These are phyloP conservation scores for Solea solea DNA, from an alignment of 2,113 vertebrate genomes.

Conservation along the genomic window DNA sequence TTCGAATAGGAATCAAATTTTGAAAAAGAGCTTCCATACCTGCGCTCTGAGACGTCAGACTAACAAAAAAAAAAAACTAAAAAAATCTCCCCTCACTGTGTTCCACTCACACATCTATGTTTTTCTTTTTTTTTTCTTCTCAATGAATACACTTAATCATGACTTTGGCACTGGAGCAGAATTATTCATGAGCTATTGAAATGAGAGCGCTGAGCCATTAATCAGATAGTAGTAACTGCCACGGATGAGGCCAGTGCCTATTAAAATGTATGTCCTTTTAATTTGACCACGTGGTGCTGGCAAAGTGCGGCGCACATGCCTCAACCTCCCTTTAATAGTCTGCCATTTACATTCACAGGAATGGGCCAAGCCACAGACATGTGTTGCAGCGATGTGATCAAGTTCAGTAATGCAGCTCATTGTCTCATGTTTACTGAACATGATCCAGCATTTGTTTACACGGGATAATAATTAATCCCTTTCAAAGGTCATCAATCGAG, in stretches of 20 bases:
- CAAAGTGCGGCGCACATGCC: constrained; percentile 50
- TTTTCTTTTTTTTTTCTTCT: constrained; percentile 61
- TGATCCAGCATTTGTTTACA: constrained; percentile 11
- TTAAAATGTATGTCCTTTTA: constrained; percentile 79
- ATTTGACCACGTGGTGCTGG: constrained; percentile 55
- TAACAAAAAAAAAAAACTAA: background rate
- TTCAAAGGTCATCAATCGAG: constrained; percentile 18
- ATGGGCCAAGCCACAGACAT: constrained; percentile 32
- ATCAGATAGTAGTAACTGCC: constrained; percentile 72
- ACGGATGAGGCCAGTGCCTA: constrained; percentile 61
- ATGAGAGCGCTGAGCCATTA: constrained; percentile 74
- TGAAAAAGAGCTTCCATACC: background rate
- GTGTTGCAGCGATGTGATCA: constrained; percentile 3
- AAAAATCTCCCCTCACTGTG: constrained; percentile 22
- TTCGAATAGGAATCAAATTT: background rate
- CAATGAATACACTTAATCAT: constrained; percentile 69
- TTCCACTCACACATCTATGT: constrained; percentile 50
- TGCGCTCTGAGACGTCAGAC: background rate
- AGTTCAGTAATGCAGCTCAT: constrained; percentile 38
- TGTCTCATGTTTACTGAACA: constrained; percentile 26
- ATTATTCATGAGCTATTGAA: constrained; percentile 80
- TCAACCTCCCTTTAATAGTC: constrained; percentile 60
- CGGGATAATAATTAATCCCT: constrained; percentile 11
- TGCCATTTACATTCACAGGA: constrained; percentile 53
- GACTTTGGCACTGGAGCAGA: constrained; percentile 58